Evolutionary conservation across 2,888 invertebrate species (phyloP), one percentile per base, ranked within the genome.

Genomic region (Siphonodentalium dalli): DNA sequence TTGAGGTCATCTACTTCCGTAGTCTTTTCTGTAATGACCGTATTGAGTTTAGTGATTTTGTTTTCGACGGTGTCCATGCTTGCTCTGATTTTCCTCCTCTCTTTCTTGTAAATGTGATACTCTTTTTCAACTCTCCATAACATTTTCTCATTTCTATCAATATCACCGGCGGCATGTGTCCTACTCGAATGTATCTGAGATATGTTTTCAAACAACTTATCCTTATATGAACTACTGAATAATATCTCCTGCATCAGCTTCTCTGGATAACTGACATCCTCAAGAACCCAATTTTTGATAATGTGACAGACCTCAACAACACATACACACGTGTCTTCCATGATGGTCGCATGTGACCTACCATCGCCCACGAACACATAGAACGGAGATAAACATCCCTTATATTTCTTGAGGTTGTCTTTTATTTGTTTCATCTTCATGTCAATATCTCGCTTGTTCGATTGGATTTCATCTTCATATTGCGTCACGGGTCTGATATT

Each of bases 321-420:
- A 31, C 61, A 55, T 44, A 68, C 61, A 61, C 72, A 68, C n/a
- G 68, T 63, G 27, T 63, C 63, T 46, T 68, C 68, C 66, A 71
- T 69, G 8, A 68, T 37, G 18, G 57, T 61, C 2, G 53, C 61
- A 13, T 69, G 63, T 4, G 52, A 61, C 5, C 47, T 57, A 5
- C 67, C 71, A 23, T 68, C 67, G 21, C 51, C 44, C 3, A 69
- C 53, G 34, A 71, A 67, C 33, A 59, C 64, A 23, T 65, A 57
- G 27, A 71, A 66, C 1, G 71, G 67, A 0, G 63, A 58, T 34
- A 67, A 66, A 23, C 65, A 51, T 37, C 68, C 69, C 28, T 68
- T 68, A 41, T 69, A 69, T 44, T 63, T 52, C 21, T 68, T 44
- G 43, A 71, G 66, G 54, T 63, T 66, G 7, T 63, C 63, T 33